Base-by-base conservation (phyloP, 2,888 invertebrate species). In the Drosophila kuntzei region DNA sequence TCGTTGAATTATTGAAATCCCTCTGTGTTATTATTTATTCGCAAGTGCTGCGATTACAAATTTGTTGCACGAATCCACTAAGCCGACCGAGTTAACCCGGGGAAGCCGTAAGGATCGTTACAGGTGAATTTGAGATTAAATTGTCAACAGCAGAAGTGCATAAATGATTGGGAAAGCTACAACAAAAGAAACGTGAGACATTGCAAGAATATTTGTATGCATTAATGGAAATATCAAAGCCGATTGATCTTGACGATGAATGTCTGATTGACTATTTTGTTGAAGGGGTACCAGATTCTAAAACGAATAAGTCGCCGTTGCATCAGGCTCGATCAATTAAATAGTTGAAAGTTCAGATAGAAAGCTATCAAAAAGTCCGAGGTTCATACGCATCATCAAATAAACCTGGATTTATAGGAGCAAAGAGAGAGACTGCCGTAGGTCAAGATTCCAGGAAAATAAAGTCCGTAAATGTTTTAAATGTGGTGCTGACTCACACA, bases 191-290 rank as follows among this genome's bases (percentile, higher is more conserved):
- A 1, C 14, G n/a, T 5, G 53, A 65, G 14, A 53, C 39, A 14
- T 18, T 65, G 9, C 29, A 51, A 14, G 58, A 64, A 18, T 58
- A 51, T 46, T 32, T 53, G 25, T 58, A 58, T 18, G 51, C 53
- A 7, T 25, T 65, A 5, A 59, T 64, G 41, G 47, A 53, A 25
- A 53, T 58, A 7, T 34, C 22, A 20, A 53, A 65, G 12, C 47
- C 53, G 11, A 49, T 49, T n/a, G n/a, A n/a, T n/a, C n/a, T n/a
- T n/a, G n/a, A n/a, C n/a, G n/a, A n/a, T n/a, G n/a, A n/a, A n/a
- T n/a, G n/a, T n/a, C n/a, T n/a, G n/a, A n/a, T n/a, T 14, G 36
- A 49, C 18, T 49, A 49, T 22, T 49, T 49, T 36, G n/a, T 49
- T 12, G 32, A 34, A 11, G 49, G 49, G 12, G n/a, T n/a, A n/a